These are phyloP conservation scores for Trididemnum clinides DNA, from an alignment of 23 tunicate genomes.

Conservation along the genomic window DNA sequence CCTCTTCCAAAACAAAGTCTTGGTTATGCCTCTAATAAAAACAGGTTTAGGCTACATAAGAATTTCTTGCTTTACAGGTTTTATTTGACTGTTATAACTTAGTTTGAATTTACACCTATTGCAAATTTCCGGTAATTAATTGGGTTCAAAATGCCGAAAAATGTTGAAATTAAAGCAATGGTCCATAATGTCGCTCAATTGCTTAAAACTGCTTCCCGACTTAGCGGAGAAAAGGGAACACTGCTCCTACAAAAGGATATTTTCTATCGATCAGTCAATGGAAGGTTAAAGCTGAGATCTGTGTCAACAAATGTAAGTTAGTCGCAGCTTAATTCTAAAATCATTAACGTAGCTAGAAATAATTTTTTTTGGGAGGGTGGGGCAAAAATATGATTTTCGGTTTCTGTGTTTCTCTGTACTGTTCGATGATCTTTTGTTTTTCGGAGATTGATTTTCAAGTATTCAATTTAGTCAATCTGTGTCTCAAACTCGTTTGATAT, in stretches of 20 bases:
- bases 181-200: slow-evolving; percentile 47
- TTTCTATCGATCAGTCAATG: slow-evolving; percentile 67
- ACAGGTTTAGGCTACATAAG: no score
- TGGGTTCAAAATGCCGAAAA: slow-evolving; percentile 54
- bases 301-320: slow-evolving; percentile 3
- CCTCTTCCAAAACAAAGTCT: no score
- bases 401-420: background rate
- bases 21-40: no score
- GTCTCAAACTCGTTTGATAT: no score
- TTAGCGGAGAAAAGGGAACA: slow-evolving; percentile 34
- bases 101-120: background rate
- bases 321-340: background rate
- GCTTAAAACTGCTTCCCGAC: slow-evolving; percentile 27
- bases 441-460: no score
- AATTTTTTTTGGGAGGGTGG: background rate
- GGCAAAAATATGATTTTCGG: background rate
- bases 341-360: background rate
- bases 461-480: no score
- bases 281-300: slow-evolving; percentile 74
- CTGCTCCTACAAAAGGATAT: slow-evolving; percentile 63
- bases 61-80: no score
- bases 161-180: slow-evolving; percentile 89
- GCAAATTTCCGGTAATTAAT: background rate
- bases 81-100: background rate
- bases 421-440: background rate